Base-by-base conservation (phyloP, 1,140 invertebrate species). In the Sweltsa coloradensis region DNA sequence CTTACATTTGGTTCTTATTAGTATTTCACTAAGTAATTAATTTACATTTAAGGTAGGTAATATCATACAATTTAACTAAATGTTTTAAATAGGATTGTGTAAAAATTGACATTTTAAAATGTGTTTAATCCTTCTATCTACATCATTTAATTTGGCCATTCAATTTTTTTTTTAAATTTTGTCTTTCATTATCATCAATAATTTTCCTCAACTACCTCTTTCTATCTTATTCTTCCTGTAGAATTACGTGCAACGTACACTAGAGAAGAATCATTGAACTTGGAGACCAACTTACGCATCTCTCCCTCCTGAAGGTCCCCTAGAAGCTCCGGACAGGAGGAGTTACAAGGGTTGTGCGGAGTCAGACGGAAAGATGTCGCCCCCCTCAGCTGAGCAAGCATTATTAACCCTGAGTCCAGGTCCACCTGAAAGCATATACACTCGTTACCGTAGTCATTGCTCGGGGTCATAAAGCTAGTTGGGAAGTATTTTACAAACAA, bases 381-480 rank as follows among this genome's bases (percentile, higher is more conserved):
- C 0, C 86, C 86, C 50, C 75, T 71, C 18, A 89, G 57, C 58
- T 89, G 85, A 3, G 79, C 78, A 52, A 88, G 63, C 34, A 85
- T 71, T n/a, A 85, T 73, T 16, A 86, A 57, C 9, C 73, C 80
- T 25, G 77, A 71, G 55, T 78, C 72, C 11, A 83, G 62, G 45
- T 83, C 76, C n/a, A 87, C 70, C 70, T 72, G 53, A 42, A 51
- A 43, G 34, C 44, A 44, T 41, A 34, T 45, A 21, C 14, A 18
- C 4, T 29, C 25, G 11, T 40, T n/a, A 11, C 7, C 26, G 2
- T 24, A 41, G 2, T 21, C 40, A 40, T 18, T 11, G 29, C 29
- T 31, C n/a, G 9, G n/a, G n/a, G n/a, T 31, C 9, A 11, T 11
- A 31, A 31, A 31, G n/a, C n/a, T 31, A 31, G 29, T 31, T 31